Percentiles rank a stretch among this genome's conserved stretches.
These are phyloP conservation scores for Falco columbarius DNA, from an alignment of 2,797 vertebrate species.

Conservation along the genomic window DNA sequence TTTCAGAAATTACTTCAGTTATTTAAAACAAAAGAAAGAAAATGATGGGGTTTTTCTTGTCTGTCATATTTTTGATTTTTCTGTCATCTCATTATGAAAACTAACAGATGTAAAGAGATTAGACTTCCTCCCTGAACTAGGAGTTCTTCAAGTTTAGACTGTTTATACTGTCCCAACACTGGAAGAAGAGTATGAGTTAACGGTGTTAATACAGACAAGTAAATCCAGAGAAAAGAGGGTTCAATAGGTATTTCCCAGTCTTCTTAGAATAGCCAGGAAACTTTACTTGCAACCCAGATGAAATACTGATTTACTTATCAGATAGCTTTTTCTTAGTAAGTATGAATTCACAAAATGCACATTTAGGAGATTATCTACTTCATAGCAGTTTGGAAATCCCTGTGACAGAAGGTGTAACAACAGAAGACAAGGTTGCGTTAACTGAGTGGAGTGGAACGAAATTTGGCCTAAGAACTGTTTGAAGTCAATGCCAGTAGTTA, in stretches of 20 bases:
- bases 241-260: not conserved
- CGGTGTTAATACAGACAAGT: not conserved
- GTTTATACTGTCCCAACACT: not conserved
- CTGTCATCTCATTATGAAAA: not conserved
- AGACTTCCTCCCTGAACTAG: not conserved
- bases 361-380: not conserved
- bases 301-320: not conserved
- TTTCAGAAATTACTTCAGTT: not conserved
- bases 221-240: not conserved
- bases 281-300: not conserved
- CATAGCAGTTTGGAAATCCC: not conserved
- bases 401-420: not conserved
- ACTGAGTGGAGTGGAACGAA: not conserved
- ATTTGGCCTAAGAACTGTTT: not conserved
- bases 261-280: not conserved
- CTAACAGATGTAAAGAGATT: not conserved
- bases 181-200: not conserved
- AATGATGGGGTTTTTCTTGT: not conserved
- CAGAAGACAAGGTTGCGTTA: not conserved
- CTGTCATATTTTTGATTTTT: not conserved
- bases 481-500: not conserved
- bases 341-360: not conserved
- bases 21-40: not conserved
- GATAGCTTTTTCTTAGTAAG: not conserved
- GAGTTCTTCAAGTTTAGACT: not conserved